Base-by-base conservation (phyloP, 2,113 vertebrate species). In the Ranitomeya imitator region DNA sequence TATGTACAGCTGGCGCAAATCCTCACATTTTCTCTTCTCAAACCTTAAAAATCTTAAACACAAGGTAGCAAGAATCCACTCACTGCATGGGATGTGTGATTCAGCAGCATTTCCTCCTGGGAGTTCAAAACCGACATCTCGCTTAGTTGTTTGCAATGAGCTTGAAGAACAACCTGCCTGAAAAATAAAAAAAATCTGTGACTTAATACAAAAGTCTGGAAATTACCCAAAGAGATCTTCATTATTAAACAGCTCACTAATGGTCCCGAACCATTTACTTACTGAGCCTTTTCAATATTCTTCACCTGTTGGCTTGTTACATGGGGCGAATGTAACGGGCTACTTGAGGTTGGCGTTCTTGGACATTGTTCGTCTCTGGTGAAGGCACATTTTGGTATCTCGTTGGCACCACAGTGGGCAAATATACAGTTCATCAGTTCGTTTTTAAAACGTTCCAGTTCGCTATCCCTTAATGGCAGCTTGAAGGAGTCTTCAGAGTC, bases 81-180 rank as follows among this genome's bases (percentile, higher is more conserved):
- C 90, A 98, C 97, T 87, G 91, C 93, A 77, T 92, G 91, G 86
- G 93, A 90, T 85, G 96, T 92, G 83, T 94, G 95, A 85, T 90
- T 94, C 71, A 97, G 92, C 91, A 98, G 92, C 3, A 89, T 92
- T 89, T 96, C 94, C 51, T 97, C 97, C 91, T 93, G 94, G 79
- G 90, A 92, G 88, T 92, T 93, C 86, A 98, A 88, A 79, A 92
- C 89, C 7, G 96, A 94, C 96, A 97, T 96, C 91, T 97, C 94
- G 86, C 96, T 91, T 85, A 96, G 91, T 89, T 97, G 96, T 90
- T 96, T 93, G 90, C 14, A 93, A 78, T 97, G 96, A 87, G 95
- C 95, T 86, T 71, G 91, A 73, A 97, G 92, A 54, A 98, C 81
- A 88, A 90, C 88, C 90, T 95, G 94, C 83, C 97, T 98, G 88